Evolutionary conservation across 2,797 vertebrate species (phyloP).

Genomic region (Podarcis lilfordi): DNA sequence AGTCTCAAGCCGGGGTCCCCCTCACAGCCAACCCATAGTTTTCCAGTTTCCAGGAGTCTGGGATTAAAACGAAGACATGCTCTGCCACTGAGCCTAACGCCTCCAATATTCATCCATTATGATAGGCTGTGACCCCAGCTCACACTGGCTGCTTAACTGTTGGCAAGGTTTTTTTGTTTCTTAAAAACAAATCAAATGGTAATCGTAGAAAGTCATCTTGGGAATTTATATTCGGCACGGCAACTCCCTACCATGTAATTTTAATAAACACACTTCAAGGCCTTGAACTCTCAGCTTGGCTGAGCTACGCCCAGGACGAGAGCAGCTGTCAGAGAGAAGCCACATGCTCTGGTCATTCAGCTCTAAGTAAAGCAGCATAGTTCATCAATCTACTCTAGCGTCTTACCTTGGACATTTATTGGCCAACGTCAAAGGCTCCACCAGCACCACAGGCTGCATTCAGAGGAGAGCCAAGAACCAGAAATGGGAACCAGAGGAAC

Average conservation of each 20-base stretch:
- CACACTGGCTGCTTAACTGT: not conserved
- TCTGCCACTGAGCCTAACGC: too few species aligned
- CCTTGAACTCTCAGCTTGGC: slow-evolving; percentile 17
- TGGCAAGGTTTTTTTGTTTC: not conserved
- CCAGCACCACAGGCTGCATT: not conserved
- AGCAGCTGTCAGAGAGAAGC: slow-evolving; percentile 32
- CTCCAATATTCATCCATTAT: not conserved
- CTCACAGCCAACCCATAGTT: too few species aligned
- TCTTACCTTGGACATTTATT: not conserved
- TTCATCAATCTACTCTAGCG: not conserved
- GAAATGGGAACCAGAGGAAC: not conserved
- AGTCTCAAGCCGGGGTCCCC: too few species aligned
- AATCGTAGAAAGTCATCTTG: slow-evolving; percentile 13
- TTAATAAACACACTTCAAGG: slow-evolving; percentile 25
- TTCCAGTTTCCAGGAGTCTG: not conserved
- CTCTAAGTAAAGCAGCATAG: not conserved
- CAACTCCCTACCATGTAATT: slow-evolving; percentile 16
- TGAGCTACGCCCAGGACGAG: not conserved
- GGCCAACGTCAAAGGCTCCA: not conserved
- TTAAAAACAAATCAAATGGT: not conserved
- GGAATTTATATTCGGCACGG: not conserved
- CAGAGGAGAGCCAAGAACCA: not conserved
- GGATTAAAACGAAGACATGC: not conserved
- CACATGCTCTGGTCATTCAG: slow-evolving; percentile 12
- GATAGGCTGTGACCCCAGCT: not conserved